phyloP scores from a whole-genome alignment of 2,888 invertebrate genomes.

The Spodoptera picta region DNA sequence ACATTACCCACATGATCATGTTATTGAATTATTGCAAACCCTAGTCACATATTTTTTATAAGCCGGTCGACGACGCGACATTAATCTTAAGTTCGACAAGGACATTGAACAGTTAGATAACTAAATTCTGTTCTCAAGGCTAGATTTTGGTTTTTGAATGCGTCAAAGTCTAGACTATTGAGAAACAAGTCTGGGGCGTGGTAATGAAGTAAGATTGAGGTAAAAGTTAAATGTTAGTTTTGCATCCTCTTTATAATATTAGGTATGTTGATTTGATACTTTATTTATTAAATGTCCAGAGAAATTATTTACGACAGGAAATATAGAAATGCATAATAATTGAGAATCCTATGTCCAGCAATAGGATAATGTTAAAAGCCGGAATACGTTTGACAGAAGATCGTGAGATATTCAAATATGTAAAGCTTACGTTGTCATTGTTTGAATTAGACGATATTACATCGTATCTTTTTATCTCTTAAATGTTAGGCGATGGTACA shows the following conservation, averaged over 20 bases:
- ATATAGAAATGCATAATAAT: too few relatives aligned
- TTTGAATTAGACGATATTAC: too few relatives aligned
- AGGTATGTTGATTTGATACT: background rate
- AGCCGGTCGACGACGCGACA: constrained; percentile 3
- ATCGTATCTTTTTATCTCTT: too few relatives aligned
- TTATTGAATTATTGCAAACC: constrained; percentile 24
- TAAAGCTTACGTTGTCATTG: too few relatives aligned
- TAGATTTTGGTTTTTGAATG: constrained; percentile 27
- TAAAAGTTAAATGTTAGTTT: constrained; percentile 6
- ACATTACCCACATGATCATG: constrained; percentile 1
- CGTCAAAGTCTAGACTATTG: constrained; percentile 16
- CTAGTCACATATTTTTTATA: constrained; percentile 19
- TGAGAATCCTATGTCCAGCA: too few relatives aligned
- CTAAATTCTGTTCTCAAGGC: constrained; percentile 20
- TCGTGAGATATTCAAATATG: too few relatives aligned
- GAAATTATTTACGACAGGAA: too few relatives aligned
- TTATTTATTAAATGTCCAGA: too few relatives aligned
- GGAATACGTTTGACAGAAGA: too few relatives aligned
- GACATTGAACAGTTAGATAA: constrained; percentile 10
- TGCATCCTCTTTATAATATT: constrained; percentile 2
- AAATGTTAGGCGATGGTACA: too few relatives aligned
- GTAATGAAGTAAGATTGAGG: constrained; percentile 27
- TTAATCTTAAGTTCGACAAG: constrained; percentile 8
- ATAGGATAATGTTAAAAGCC: too few relatives aligned
- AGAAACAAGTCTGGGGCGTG: constrained; percentile 30